These are phyloP conservation scores for Anabas testudineus DNA, from an alignment of 2,797 vertebrate genomes.

Conservation along the genomic window DNA sequence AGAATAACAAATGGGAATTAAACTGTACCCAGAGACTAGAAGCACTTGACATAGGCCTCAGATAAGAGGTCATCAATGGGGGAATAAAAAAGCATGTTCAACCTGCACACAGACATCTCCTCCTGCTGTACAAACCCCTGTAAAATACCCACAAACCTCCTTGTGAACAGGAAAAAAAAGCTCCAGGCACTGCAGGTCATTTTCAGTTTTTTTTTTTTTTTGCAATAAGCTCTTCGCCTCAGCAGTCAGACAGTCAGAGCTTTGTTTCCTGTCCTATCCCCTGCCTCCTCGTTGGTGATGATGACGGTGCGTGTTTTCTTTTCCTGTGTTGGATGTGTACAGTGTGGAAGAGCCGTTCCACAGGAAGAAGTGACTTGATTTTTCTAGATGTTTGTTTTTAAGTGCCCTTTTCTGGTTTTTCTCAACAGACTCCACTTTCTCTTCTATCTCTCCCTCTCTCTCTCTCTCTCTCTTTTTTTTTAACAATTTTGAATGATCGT, in stretches of 20 bases:
- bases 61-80: neutral
- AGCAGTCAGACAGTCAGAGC: neutral
- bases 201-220: neutral
- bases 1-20: neutral
- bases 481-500: constrained; percentile 22
- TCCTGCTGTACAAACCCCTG: constrained; percentile 27
- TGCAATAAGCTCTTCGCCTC: constrained; percentile 12
- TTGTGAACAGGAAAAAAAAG: neutral
- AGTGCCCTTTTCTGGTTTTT: constrained; percentile 58
- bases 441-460: too few relatives aligned
- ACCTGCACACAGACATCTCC: neutral
- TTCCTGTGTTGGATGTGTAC: constrained; percentile 7
- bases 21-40: neutral
- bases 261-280: neutral
- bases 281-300: neutral
- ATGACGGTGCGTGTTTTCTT: neutral
- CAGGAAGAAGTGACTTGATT: constrained; percentile 34
- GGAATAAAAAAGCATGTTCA: neutral
- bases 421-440: constrained; percentile 12
- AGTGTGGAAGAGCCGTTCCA: constrained; percentile 15
- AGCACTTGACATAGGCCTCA: neutral
- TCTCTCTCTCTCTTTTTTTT: neutral
- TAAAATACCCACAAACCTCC: constrained; percentile 3
- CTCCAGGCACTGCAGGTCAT: constrained; percentile 13
- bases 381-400: constrained; percentile 53